These are phyloP conservation scores for Amphimedon queenslandica DNA, from an alignment of 37 sponge, comb jelly and placozoan genomes.

Conservation along the genomic window DNA sequence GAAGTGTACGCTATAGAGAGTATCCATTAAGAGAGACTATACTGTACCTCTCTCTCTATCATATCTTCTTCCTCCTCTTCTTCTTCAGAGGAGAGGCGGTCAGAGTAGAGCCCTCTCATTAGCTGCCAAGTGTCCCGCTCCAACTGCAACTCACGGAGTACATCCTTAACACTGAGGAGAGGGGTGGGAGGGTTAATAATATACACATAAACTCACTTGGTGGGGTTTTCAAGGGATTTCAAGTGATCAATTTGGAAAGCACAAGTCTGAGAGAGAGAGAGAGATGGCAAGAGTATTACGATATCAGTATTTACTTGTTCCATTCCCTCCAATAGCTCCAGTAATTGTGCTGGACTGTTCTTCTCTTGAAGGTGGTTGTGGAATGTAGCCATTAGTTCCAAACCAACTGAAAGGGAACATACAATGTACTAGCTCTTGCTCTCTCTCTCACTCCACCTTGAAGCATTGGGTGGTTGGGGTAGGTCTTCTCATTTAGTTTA, in stretches of 20 bases:
- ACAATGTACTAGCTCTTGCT: too few relatives aligned
- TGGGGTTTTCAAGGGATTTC: neutral
- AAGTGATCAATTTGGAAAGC: neutral
- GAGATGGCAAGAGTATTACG: neutral
- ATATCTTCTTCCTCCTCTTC: constrained; percentile 2
- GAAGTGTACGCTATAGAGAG: too few relatives aligned
- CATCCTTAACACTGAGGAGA: neutral
- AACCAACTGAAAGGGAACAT: neutral
- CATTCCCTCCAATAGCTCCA: neutral
- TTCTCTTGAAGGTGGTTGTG: neutral
- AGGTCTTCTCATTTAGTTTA: too few relatives aligned
- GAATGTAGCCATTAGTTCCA: neutral
- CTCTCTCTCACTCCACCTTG: too few relatives aligned
- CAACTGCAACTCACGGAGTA: constrained; percentile 27
- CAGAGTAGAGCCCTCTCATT: constrained; percentile 20
- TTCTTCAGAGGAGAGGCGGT: constrained; percentile 24
- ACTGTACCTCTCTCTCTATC: too few relatives aligned
- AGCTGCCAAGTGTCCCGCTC: constrained; percentile 67
- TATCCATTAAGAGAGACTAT: too few relatives aligned
- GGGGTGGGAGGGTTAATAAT: neutral
- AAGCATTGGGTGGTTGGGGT: too few relatives aligned
- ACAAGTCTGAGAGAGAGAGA: too few relatives aligned
- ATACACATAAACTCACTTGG: too few relatives aligned
- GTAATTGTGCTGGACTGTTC: neutral
- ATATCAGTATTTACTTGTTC: neutral